These are phyloP conservation scores for Serrognathus titanus DNA, from an alignment of 2,888 invertebrate genomes.

Conservation along the genomic window DNA sequence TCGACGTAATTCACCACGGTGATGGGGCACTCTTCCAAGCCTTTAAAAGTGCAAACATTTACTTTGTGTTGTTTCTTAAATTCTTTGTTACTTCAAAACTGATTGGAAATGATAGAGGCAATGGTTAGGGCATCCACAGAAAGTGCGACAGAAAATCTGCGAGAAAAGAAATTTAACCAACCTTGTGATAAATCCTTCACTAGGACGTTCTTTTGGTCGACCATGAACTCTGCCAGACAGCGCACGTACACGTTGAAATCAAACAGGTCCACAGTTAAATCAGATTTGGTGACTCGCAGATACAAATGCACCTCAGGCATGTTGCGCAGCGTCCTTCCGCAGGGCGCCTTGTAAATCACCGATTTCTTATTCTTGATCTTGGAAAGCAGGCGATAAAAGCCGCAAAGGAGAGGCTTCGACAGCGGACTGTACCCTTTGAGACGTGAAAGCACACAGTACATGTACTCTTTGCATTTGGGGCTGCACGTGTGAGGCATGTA, in stretches of 20 bases:
- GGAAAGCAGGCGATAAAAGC: slow-evolving; percentile 73
- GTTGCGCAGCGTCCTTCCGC: slow-evolving; percentile 74
- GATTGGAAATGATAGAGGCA: not conserved
- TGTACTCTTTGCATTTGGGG: slow-evolving; percentile 54
- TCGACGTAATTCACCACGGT: slow-evolving; percentile 90
- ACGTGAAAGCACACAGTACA: slow-evolving; percentile 60
- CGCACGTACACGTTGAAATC: slow-evolving; percentile 79
- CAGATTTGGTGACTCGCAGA: slow-evolving; percentile 63
- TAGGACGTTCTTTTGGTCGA: slow-evolving; percentile 51
- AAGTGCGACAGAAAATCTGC: not conserved
- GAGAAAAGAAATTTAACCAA: slow-evolving; percentile 32
- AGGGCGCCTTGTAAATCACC: slow-evolving; percentile 62
- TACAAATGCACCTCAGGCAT: slow-evolving; percentile 75
- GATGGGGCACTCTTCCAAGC: slow-evolving; percentile 84
- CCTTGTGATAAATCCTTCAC: slow-evolving; percentile 52
- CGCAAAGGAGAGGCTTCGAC: slow-evolving; percentile 78
- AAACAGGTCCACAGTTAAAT: slow-evolving; percentile 86
- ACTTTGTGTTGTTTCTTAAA: no score
- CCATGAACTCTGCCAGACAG: slow-evolving; percentile 78
- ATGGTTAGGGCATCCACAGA: not conserved
- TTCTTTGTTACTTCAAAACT: no score
- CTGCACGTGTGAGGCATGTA: slow-evolving; percentile 67
- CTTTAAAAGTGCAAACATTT: slow-evolving; percentile 23
- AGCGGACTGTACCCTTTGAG: slow-evolving; percentile 73
- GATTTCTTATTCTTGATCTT: slow-evolving; percentile 54